Base-by-base conservation (phyloP, 2,888 invertebrate genomes). In the Acrobasis repandana region DNA sequence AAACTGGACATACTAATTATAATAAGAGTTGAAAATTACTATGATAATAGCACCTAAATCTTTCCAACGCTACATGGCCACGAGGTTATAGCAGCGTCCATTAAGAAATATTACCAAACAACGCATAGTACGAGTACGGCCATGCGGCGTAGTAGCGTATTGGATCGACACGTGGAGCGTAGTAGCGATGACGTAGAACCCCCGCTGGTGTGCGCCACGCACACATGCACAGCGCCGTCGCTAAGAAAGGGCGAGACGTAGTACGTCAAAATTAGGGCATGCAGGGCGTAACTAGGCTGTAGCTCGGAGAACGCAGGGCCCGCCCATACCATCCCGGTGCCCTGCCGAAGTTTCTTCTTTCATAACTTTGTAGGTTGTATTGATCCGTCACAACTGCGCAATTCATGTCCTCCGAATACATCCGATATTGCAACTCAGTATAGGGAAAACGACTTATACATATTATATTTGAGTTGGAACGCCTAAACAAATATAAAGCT, bases 311-410 rank as follows among this genome's bases (percentile, higher is more conserved):
- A 86, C 84, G 83, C 77, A 79, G 83, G 85, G 82, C 82, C 82
- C 89, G 86, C 88, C 89, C 88, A 83, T 82, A 81, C 86, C 84
- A 83, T 82, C 85, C 85, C 87, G 86, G 84, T 84, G 86, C 88
- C 88, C 85, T 87, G 86, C 88, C 88, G 83, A 90, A 91, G 83
- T 91, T 90, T 85, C 90, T 88, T 87, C 88, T 91, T 91, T 91
- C 91, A 91, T 90, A 91, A 91, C 90, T 90, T 88, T 83, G 88
- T 85, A 85, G 84, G 85, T 77, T 73, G 86, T 90, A 91, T 91
- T 88, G 91, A 91, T 91, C 91, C 91, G 86, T 85, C 87, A 86
- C 82, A 87, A 88, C 88, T 90, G 89, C 90, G 90, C 90, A 86
- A 88, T 88, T 89, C 88, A 88, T 85, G 84, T 84, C 81, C 80